Evolutionary conservation across 2,888 invertebrate species (phyloP).

Genomic region (Leucophora obtusa): DNA sequence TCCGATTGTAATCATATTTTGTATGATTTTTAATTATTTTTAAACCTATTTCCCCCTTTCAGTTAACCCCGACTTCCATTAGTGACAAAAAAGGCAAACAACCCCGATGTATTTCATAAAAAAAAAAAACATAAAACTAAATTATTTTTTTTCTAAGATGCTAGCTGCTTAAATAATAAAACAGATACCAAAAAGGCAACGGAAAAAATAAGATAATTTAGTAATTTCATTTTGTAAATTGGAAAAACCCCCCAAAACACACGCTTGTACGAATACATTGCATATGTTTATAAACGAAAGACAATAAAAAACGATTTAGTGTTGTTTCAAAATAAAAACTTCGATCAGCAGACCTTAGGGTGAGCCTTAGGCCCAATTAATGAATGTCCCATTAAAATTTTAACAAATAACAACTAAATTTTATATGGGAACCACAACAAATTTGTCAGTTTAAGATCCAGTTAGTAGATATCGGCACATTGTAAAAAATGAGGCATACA

Average conservation of each 20-base stretch:
- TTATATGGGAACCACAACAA: too few relatives aligned
- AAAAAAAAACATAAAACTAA: conserved; percentile 51
- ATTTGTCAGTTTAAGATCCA: too few relatives aligned
- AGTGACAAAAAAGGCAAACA: conserved; percentile 60
- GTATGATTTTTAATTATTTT: conserved; percentile 22
- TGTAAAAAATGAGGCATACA: too few relatives aligned
- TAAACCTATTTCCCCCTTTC: conserved; percentile 50
- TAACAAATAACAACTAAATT: too few relatives aligned
- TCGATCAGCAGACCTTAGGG: too few relatives aligned
- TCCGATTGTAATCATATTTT: conserved; percentile 15
- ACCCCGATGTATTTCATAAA: conserved; percentile 65
- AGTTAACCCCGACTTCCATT: conserved; percentile 69
- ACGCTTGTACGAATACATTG: not conserved
- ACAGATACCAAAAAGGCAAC: conserved; percentile 64
- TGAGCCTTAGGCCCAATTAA: too few relatives aligned
- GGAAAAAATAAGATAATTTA: conserved; percentile 51
- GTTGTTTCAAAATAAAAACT: too few relatives aligned
- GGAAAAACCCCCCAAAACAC: not conserved
- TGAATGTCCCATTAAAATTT: too few relatives aligned
- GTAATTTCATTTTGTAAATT: conserved; percentile 49
- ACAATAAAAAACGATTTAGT: too few relatives aligned
- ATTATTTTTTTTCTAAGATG: conserved; percentile 56
- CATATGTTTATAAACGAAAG: too few relatives aligned
- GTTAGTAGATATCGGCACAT: too few relatives aligned
- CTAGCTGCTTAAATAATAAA: conserved; percentile 63